Conservation (phyloP, 2,797 vertebrate genomes). For the Geotrypetes seraphini region DNA sequence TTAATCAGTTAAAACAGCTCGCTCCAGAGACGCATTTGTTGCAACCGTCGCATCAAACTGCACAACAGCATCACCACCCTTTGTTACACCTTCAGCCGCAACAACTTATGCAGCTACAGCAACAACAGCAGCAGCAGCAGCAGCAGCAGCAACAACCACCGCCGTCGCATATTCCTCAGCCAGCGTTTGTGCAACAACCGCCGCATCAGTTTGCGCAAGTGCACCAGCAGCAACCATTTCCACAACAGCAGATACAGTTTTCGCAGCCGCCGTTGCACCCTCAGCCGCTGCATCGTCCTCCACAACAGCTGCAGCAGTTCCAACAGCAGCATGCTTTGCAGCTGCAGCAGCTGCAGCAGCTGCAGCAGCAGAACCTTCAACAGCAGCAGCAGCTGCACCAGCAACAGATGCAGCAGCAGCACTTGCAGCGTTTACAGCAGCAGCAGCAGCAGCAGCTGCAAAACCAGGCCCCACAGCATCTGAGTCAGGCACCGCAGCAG, state of each 20-base stretch:
- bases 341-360: slow-evolving; percentile 67
- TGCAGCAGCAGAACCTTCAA: slow-evolving; percentile 60
- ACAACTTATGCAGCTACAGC: slow-evolving; percentile 55
- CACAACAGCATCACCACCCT: slow-evolving; percentile 55
- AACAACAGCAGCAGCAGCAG: slow-evolving; percentile 58
- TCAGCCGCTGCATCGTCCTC: slow-evolving; percentile 57
- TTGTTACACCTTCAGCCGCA: slow-evolving; percentile 54
- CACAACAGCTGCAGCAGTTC: slow-evolving; percentile 52
- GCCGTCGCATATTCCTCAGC: slow-evolving; percentile 33
- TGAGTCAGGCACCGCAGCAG: slow-evolving; percentile 37
- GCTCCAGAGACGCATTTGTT: slow-evolving; percentile 61
- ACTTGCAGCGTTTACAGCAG: not conserved
- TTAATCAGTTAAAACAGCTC: slow-evolving; percentile 67
- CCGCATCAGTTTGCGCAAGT: slow-evolving; percentile 44
- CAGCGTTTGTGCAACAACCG: slow-evolving; percentile 36
- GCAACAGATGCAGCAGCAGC: slow-evolving; percentile 18
- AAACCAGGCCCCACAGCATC: slow-evolving; percentile 32
- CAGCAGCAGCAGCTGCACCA: slow-evolving; percentile 57
- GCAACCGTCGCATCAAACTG: slow-evolving; percentile 54
- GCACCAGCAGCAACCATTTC: slow-evolving; percentile 43
- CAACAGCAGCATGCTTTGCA: slow-evolving; percentile 66
- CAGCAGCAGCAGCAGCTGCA: slow-evolving; percentile 38
- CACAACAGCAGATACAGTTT: slow-evolving; percentile 51
- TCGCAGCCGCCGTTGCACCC: slow-evolving; percentile 57
- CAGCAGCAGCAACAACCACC: slow-evolving; percentile 58